These are phyloP conservation scores for Tubulanus polymorphus DNA, from an alignment of 2,888 invertebrate genomes.

Conservation along the genomic window DNA sequence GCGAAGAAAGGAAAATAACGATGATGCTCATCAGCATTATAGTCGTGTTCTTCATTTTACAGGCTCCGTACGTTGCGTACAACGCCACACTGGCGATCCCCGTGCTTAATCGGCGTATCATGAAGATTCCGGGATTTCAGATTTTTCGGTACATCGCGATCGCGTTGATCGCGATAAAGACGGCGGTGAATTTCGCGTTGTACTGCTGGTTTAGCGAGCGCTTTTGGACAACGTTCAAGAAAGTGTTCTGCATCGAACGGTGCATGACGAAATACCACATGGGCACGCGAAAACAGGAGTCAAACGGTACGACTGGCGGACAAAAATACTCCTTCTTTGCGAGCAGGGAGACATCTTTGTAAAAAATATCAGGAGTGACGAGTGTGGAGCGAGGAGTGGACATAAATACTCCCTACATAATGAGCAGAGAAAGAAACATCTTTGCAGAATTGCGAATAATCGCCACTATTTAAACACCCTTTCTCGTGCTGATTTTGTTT, in stretches of 20 bases:
- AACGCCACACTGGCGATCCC: constrained; percentile 13
- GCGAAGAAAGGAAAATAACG: constrained; percentile 46
- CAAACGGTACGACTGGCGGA: background rate
- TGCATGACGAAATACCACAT: constrained; percentile 3
- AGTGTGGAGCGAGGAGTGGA: no score
- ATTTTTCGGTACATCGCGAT: constrained; percentile 21
- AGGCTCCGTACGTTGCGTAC: constrained; percentile 41
- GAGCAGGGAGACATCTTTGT: background rate
- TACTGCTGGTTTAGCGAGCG: constrained; percentile 53
- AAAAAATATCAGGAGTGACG: no score
- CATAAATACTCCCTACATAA: no score
- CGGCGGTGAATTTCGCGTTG: constrained; percentile 47
- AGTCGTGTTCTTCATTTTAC: constrained; percentile 46
- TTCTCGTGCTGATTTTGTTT: no score
- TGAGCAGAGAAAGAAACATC: no score
- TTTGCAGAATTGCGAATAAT: no score
- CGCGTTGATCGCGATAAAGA: constrained; percentile 38
- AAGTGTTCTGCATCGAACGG: constrained; percentile 32
- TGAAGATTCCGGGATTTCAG: background rate
- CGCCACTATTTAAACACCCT: no score
- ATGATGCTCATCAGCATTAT: constrained; percentile 47
- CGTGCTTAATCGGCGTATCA: background rate
- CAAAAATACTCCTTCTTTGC: background rate
- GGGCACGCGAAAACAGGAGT: background rate
- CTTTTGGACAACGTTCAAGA: constrained; percentile 48